Evolutionary conservation across 2,888 invertebrate genomes (phyloP).

Genomic region (Syrista parreyssii): DNA sequence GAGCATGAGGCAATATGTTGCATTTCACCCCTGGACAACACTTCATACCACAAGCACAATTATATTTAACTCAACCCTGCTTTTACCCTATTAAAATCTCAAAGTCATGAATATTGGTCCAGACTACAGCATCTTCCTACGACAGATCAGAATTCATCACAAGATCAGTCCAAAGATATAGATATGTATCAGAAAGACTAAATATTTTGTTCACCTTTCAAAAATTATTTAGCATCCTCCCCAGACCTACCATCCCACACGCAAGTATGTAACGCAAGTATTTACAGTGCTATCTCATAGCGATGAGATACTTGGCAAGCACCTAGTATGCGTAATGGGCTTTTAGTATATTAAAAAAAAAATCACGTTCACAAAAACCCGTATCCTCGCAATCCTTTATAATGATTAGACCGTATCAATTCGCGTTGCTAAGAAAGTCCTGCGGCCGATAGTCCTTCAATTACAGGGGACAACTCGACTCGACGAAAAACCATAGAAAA

Average conservation of each 20-base stretch:
- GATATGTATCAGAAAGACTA: too few relatives aligned
- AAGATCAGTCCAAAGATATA: neutral
- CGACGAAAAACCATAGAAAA: neutral
- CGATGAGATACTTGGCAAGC: neutral
- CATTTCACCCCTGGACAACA: conserved; percentile 41
- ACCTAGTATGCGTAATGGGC: neutral
- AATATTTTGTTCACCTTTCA: too few relatives aligned
- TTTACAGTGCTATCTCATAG: too few relatives aligned
- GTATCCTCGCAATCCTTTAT: neutral
- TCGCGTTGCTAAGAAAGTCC: neutral
- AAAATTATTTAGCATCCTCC: neutral
- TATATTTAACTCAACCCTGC: conserved; percentile 28
- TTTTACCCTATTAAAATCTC: neutral
- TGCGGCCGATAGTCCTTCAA: neutral
- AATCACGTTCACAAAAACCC: neutral
- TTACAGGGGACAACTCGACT: neutral
- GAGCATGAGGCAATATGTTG: conserved; percentile 54
- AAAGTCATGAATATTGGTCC: neutral
- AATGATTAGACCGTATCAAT: neutral
- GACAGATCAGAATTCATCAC: neutral
- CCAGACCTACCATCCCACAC: accelerated
- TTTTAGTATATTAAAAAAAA: neutral
- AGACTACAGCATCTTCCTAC: neutral
- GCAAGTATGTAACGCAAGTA: neutral
- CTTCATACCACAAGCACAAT: conserved; percentile 34